Conservation (phyloP, 2,113 vertebrate species). For the Boulengeromyrus knoepffleri region DNA sequence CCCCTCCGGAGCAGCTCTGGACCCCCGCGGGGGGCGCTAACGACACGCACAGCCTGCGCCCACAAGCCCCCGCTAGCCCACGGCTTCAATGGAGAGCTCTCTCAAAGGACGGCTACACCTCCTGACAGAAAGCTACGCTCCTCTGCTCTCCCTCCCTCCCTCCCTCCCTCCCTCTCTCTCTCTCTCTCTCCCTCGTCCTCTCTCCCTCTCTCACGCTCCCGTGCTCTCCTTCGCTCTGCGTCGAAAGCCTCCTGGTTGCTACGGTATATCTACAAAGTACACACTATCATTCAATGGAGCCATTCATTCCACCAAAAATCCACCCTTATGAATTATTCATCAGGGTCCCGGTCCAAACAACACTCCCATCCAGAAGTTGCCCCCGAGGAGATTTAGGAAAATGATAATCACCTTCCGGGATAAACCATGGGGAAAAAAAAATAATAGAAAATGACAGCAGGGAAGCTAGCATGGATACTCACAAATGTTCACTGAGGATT, state of each 20-base stretch:
- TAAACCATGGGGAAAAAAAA: background rate
- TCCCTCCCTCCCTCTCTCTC: background rate
- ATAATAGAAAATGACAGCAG: background rate
- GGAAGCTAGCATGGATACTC: background rate
- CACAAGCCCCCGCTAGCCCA: background rate
- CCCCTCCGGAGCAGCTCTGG: background rate
- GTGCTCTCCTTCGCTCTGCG: constrained; percentile 47
- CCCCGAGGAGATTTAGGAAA: constrained; percentile 18
- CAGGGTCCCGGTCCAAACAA: constrained; percentile 37
- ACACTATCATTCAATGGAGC: constrained; percentile 56
- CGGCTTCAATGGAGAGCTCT: background rate
- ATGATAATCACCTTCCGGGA: background rate
- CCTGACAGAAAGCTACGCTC: constrained; percentile 47
- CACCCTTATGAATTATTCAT: constrained; percentile 66
- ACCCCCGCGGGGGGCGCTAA: background rate
- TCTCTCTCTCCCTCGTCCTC: constrained; percentile 11
- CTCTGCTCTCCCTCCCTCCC: constrained; percentile 28
- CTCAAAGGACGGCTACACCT: constrained; percentile 8
- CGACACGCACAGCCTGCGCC: background rate
- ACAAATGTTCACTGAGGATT: constrained; percentile 9
- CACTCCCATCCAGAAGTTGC: constrained; percentile 22
- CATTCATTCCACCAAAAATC: constrained; percentile 59
- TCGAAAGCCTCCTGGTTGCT: constrained; percentile 58
- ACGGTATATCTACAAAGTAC: constrained; percentile 57
- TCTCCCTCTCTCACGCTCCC: constrained; percentile 12